Conservation (phyloP, 2,113 vertebrate genomes). For the Agapornis roseicollis region DNA sequence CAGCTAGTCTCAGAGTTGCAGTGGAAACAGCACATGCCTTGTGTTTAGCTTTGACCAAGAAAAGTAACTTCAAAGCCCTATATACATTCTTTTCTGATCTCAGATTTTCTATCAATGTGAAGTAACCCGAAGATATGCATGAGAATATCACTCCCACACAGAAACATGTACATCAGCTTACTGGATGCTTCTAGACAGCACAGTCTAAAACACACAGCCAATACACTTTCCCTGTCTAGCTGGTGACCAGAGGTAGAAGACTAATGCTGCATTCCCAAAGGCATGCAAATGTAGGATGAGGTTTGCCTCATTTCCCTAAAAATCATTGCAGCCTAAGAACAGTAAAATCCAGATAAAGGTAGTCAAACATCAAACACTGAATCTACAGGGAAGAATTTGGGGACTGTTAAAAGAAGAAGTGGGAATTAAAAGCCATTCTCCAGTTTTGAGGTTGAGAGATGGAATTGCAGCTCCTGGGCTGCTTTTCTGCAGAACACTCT, state of each 20-base stretch:
- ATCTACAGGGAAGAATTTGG: neutral
- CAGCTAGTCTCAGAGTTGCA: neutral
- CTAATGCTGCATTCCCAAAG: neutral
- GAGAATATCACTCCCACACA: neutral
- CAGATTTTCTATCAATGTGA: neutral
- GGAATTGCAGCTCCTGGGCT: neutral
- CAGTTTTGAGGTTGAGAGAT: neutral
- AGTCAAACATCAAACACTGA: neutral
- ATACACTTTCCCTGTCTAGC: rapidly evolving
- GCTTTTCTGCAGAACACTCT: neutral
- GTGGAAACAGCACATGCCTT: neutral
- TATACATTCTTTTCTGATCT: neutral
- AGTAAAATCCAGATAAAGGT: neutral
- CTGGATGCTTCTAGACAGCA: neutral
- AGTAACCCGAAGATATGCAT: neutral
- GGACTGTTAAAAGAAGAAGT: neutral
- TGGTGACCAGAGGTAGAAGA: neutral
- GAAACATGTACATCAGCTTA: neutral
- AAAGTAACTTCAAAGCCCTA: neutral
- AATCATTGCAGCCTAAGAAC: neutral
- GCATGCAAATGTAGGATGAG: neutral
- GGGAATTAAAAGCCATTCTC: neutral
- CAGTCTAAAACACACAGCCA: neutral
- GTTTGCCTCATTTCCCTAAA: neutral
- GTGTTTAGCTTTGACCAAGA: neutral